These are phyloP conservation scores for Periophthalmus modestus DNA, from an alignment of 2,113 vertebrate genomes.

Conservation along the genomic window DNA sequence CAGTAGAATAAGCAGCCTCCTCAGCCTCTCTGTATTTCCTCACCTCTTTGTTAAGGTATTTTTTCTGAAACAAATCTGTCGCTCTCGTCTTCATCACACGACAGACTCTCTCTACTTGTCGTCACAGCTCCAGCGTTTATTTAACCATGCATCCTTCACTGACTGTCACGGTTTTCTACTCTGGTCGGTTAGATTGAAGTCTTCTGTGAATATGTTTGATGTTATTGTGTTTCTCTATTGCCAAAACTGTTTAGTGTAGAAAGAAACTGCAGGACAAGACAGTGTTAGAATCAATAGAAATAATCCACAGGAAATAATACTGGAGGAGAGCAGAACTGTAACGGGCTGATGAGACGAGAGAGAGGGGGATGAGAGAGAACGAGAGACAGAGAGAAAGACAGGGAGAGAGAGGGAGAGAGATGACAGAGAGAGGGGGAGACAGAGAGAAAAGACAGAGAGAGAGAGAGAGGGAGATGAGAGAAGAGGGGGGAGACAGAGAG, in stretches of 20 bases:
- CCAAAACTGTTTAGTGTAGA: not conserved
- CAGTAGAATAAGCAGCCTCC: too few species aligned
- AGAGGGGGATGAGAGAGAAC: constrained; percentile 13
- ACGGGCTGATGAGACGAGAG: too few species aligned
- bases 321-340: constrained; percentile 64
- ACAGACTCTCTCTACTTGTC: too few species aligned
- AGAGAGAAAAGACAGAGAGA: too few species aligned
- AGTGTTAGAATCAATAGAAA: constrained; percentile 28
- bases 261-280: constrained; percentile 24
- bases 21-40: too few species aligned
- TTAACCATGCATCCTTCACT: not conserved
- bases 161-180: not conserved
- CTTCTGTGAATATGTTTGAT: not conserved
- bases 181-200: not conserved
- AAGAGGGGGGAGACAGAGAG: too few species aligned
- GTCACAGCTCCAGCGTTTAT: not conserved
- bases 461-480: too few species aligned
- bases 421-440: too few species aligned
- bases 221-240: not conserved
- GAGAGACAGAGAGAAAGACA: not conserved
- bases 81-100: too few species aligned
- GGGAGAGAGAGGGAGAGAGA: constrained; percentile 20
- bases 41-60: too few species aligned
- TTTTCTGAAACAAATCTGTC: too few species aligned
- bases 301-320: constrained; percentile 39